A percentile compares a stretch with the other conserved stretches of the same genome.
Evolutionary conservation across 2,888 invertebrate species (phyloP).

Genomic region (Nowickia ferox): DNA sequence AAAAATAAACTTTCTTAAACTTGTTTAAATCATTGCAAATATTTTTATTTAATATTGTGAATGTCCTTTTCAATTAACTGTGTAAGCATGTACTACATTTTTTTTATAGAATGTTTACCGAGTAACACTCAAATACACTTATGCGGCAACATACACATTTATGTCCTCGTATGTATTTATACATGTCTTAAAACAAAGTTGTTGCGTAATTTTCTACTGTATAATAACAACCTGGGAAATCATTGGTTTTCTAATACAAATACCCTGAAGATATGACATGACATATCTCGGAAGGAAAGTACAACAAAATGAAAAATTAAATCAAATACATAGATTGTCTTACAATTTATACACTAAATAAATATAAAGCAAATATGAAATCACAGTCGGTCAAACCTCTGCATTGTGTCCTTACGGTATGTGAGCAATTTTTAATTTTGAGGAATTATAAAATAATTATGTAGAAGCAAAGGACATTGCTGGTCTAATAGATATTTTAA

Average conservation of each 20-base stretch:
- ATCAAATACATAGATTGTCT: slow-evolving; percentile 9
- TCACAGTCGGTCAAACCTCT: background rate
- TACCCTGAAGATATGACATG: slow-evolving; percentile 72
- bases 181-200: slow-evolving; percentile 10
- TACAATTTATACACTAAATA: background rate
- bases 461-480: no score
- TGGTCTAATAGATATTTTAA: no score
- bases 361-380: background rate
- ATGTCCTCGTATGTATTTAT: background rate
- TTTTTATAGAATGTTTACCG: background rate
- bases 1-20: no score
- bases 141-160: background rate
- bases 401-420: background rate
- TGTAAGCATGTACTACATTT: background rate
- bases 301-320: slow-evolving; percentile 16
- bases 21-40: no score
- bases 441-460: no score
- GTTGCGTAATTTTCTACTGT: slow-evolving; percentile 58
- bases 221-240: slow-evolving; percentile 76
- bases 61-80: slow-evolving; percentile 4
- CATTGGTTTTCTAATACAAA: slow-evolving; percentile 74
- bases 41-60: background rate
- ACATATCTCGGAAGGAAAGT: slow-evolving; percentile 56
- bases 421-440: background rate
- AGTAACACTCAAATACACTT: background rate